phyloP scores from a whole-genome alignment of 2,113 vertebrate species.

The Entelurus aequoreus region DNA sequence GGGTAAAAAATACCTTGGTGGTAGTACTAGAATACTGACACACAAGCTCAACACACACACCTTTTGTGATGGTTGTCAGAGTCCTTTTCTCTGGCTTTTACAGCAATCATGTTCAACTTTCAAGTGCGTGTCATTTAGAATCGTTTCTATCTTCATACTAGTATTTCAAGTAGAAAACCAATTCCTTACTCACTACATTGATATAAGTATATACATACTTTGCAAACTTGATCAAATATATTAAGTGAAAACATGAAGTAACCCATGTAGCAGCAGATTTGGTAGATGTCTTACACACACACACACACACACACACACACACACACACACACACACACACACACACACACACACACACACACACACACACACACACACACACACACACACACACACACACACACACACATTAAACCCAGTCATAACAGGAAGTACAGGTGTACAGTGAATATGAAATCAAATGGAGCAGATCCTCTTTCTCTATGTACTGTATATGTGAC shows the following conservation, averaged over 20 bases:
- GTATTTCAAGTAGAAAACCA: too few relatives aligned
- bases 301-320: too few relatives aligned
- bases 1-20: conserved; percentile 9
- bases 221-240: too few relatives aligned
- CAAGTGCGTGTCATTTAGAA: conserved; percentile 8
- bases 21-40: neutral
- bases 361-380: neutral
- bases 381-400: neutral
- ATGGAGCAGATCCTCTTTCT: too few relatives aligned
- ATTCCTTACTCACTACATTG: too few relatives aligned
- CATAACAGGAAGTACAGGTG: neutral
- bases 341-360: neutral
- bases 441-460: neutral
- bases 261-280: too few relatives aligned
- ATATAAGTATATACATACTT: too few relatives aligned
- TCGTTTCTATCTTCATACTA: neutral
- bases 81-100: conserved; percentile 2
- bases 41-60: neutral
- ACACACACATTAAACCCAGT: neutral
- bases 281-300: neutral
- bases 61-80: neutral
- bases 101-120: conserved; percentile 4
- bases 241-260: too few relatives aligned
- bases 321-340: neutral
- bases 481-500: too few relatives aligned